Percentiles rank a stretch among this genome's conserved stretches.
phyloP scores from a whole-genome alignment of 2,113 vertebrate genomes.

The Mesembrinibis cayennensis region DNA sequence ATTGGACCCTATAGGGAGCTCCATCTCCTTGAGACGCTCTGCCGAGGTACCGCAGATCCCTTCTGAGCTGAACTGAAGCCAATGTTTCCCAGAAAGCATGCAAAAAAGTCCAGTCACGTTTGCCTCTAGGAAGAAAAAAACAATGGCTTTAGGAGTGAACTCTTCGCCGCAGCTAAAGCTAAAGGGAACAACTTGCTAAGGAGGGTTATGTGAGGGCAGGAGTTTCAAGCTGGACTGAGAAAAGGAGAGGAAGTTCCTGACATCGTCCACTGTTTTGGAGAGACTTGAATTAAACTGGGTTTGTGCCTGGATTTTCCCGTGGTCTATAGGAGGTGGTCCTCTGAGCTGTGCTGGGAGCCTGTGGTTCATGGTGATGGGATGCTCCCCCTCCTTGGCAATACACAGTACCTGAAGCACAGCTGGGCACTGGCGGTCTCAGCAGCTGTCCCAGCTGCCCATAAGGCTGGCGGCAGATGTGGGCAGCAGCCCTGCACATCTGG shows the following conservation, averaged over 20 bases:
- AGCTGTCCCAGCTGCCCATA: not conserved
- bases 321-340: not conserved
- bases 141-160: not conserved
- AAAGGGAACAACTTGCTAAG: not conserved
- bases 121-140: not conserved
- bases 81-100: not conserved
- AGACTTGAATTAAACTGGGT: not conserved
- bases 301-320: not conserved
- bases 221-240: not conserved
- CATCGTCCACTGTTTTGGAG: rapidly evolving
- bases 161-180: not conserved
- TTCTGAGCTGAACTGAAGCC: not conserved
- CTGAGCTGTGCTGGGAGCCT: not conserved
- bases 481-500: not conserved
- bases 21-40: not conserved
- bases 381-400: not conserved
- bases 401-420: not conserved
- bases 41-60: not conserved
- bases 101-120: not conserved
- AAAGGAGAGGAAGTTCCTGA: not conserved
- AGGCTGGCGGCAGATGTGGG: not conserved
- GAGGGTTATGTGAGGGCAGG: not conserved
- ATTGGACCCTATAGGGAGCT: not conserved
- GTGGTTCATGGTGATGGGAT: not conserved
- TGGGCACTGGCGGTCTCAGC: rapidly evolving